Conservation (phyloP, 2,888 invertebrate genomes). For the Scelioninae gen. 1 region DNA sequence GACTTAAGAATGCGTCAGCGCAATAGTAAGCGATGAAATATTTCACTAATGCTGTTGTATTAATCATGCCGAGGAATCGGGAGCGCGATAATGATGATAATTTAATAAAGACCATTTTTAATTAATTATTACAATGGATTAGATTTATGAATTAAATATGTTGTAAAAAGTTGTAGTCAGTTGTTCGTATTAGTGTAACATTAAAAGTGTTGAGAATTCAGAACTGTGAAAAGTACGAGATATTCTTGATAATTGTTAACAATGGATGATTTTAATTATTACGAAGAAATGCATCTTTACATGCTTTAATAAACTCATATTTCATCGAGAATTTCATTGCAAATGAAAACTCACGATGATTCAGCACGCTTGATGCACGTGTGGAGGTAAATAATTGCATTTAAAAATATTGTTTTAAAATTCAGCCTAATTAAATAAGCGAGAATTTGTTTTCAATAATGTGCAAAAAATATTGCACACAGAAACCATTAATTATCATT, state of each 20-base stretch:
- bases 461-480: no score
- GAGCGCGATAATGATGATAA: conserved; percentile 1
- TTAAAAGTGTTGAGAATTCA: conserved; percentile 12
- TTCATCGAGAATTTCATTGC: conserved; percentile 24
- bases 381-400: conserved; percentile 48
- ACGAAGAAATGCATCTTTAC: conserved; percentile 58
- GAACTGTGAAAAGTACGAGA: conserved; percentile 12
- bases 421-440: no score
- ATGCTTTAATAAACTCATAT: conserved; percentile 51
- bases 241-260: conserved; percentile 37
- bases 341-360: conserved; percentile 59
- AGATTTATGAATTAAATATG: conserved; percentile 11
- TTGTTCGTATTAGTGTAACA: conserved; percentile 14
- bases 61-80: conserved; percentile 7
- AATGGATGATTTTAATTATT: conserved; percentile 49
- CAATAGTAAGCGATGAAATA: conserved; percentile 42
- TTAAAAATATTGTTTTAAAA: neutral
- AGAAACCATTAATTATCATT: no score
- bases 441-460: no score
- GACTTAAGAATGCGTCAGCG: conserved; percentile 44
- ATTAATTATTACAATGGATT: conserved; percentile 1
- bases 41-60: conserved; percentile 26
- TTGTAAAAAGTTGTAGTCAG: neutral
- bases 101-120: conserved; percentile 3
- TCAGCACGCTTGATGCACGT: conserved; percentile 34